phyloP scores from a whole-genome alignment of 2,888 invertebrate genomes.

The Ectropis crepuscularia region DNA sequence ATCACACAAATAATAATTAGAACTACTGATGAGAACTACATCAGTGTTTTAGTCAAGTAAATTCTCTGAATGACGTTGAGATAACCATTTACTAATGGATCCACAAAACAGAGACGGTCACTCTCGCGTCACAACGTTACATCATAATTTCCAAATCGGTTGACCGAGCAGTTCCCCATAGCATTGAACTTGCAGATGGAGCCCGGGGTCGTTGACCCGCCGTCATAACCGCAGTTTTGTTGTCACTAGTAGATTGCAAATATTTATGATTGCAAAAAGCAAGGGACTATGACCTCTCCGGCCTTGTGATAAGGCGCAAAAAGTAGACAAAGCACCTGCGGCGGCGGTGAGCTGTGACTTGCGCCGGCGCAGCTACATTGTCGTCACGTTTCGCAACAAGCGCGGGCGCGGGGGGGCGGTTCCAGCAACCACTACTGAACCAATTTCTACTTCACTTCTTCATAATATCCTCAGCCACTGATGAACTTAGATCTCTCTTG shows the following conservation, averaged over 20 bases:
- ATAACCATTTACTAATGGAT: not conserved
- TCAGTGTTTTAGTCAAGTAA: too few species aligned
- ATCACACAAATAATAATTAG: too few species aligned
- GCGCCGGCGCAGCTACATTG: conserved; percentile 41
- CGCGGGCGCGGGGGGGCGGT: conserved; percentile 7
- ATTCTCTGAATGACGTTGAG: not conserved
- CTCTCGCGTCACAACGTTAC: not conserved
- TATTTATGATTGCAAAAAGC: conserved; percentile 31
- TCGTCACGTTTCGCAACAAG: conserved; percentile 30
- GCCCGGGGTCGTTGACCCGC: conserved; percentile 35
- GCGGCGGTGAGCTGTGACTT: conserved; percentile 55
- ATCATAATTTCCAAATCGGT: not conserved
- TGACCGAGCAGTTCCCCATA: not conserved
- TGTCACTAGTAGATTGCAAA: conserved; percentile 34
- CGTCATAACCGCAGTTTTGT: conserved; percentile 33
- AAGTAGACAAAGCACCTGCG: conserved; percentile 34
- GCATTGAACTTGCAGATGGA: conserved; percentile 6
- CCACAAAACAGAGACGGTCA: not conserved
- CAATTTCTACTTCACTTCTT: conserved; percentile 23
- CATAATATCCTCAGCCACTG: not conserved
- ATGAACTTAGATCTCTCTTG: too few species aligned
- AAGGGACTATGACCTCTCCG: conserved; percentile 49
- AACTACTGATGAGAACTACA: too few species aligned
- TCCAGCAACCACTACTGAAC: conserved; percentile 15
- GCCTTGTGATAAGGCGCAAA: conserved; percentile 45